Evolutionary conservation across 2,113 vertebrate species (phyloP).

Genomic region (Grammomys dolichurus): DNA sequence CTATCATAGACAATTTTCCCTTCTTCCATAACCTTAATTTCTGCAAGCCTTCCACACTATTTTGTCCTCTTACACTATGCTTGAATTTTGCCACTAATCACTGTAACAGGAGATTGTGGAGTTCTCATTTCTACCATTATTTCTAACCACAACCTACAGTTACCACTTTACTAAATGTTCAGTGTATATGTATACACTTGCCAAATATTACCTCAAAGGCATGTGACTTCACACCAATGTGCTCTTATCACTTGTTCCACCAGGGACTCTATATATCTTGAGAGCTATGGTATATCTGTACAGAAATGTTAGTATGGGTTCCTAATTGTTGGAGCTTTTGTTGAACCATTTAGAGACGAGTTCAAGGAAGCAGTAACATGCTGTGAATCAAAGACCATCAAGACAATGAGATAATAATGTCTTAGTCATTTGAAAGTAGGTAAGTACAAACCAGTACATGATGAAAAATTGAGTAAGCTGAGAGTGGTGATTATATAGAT

Average conservation of each 20-base stretch:
- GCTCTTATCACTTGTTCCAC: neutral
- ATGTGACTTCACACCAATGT: neutral
- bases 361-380: neutral
- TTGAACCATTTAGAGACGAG: neutral
- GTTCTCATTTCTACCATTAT: too few species aligned
- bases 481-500: neutral
- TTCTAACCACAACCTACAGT: neutral
- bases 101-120: neutral
- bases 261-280: accelerated
- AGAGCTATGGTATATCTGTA: accelerated
- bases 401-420: neutral
- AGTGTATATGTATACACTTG: neutral
- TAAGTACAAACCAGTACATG: neutral
- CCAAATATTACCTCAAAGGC: neutral
- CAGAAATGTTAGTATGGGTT: neutral
- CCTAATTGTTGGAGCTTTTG: neutral
- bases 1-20: neutral
- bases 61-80: neutral
- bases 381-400: neutral
- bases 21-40: neutral
- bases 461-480: neutral
- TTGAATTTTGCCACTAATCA: neutral
- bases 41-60: accelerated
- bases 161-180: neutral
- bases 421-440: neutral